A percentile compares a stretch with the other conserved stretches of the same genome.
Conservation (phyloP, 2,113 vertebrate genomes). For the Labrus mixtus region DNA sequence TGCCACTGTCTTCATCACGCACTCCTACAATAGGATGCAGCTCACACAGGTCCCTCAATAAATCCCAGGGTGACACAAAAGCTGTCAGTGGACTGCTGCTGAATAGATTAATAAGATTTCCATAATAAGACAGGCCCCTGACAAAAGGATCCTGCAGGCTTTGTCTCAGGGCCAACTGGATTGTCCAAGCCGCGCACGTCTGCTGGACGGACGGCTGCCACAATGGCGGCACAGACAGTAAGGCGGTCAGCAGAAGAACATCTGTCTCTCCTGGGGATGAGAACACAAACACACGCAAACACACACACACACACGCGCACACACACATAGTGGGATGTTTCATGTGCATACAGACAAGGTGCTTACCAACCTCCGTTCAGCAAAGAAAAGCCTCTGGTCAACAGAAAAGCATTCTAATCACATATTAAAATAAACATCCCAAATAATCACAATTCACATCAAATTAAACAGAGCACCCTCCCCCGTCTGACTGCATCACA, state of each 20-base stretch:
- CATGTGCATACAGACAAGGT: slow-evolving; percentile 50
- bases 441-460: background rate
- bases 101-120: slow-evolving; percentile 99
- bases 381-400: slow-evolving; percentile 28
- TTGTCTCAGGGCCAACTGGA: slow-evolving; percentile 90
- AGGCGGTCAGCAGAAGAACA: slow-evolving; percentile 82
- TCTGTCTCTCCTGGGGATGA: slow-evolving; percentile 85
- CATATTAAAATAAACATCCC: slow-evolving; percentile 14
- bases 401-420: background rate
- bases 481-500: background rate
- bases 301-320: slow-evolving; percentile 47
- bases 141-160: slow-evolving; percentile 94
- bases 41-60: slow-evolving; percentile 82
- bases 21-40: slow-evolving; percentile 74
- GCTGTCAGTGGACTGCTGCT: slow-evolving; percentile 81
- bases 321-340: slow-evolving; percentile 54
- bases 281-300: slow-evolving; percentile 50
- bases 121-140: slow-evolving; percentile 90
- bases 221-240: slow-evolving; percentile 87
- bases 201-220: slow-evolving; percentile 86
- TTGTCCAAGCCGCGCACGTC: slow-evolving; percentile 86
- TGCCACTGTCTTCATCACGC: slow-evolving; percentile 74
- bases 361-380: slow-evolving; percentile 58
- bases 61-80: slow-evolving; percentile 84
- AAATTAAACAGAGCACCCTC: background rate